phyloP scores from a whole-genome alignment of 2,113 vertebrate genomes.

The Scomber japonicus region DNA sequence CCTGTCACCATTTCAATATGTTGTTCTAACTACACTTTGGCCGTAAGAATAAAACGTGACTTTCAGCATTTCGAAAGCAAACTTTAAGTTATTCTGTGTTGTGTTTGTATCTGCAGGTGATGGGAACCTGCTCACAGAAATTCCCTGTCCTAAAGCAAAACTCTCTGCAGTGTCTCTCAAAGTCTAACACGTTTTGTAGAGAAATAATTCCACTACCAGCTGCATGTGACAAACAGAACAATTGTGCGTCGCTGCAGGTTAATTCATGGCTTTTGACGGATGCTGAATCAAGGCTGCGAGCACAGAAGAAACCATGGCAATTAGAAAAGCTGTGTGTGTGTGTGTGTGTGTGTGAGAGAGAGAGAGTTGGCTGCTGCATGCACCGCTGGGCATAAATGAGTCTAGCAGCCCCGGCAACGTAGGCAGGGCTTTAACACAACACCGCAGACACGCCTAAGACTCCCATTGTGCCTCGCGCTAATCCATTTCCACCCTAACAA shows the following conservation, averaged over 20 bases:
- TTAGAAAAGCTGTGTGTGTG: slow-evolving; percentile 77
- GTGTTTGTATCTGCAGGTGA: slow-evolving; percentile 13
- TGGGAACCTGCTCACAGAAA: slow-evolving; percentile 27
- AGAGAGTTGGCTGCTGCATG: slow-evolving; percentile 76
- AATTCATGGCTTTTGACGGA: slow-evolving; percentile 75
- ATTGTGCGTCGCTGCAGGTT: slow-evolving; percentile 64
- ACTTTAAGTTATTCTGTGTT: not conserved
- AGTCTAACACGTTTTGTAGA: slow-evolving; percentile 26
- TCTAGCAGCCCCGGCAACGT: slow-evolving; percentile 74
- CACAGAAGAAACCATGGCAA: slow-evolving; percentile 76
- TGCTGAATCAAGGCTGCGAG: slow-evolving; percentile 68
- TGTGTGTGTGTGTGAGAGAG: slow-evolving; percentile 73
- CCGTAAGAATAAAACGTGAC: not conserved
- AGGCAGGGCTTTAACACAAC: slow-evolving; percentile 79
- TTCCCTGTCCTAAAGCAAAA: slow-evolving; percentile 22
- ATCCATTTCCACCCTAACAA: slow-evolving; percentile 85
- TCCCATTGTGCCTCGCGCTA: slow-evolving; percentile 81
- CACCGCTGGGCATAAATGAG: slow-evolving; percentile 82
- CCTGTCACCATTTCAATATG: not conserved
- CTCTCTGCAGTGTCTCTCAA: slow-evolving; percentile 24
- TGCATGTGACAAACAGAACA: slow-evolving; percentile 70
- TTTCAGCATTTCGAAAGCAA: slow-evolving; percentile 3
- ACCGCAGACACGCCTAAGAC: slow-evolving; percentile 80
- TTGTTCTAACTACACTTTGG: not conserved
- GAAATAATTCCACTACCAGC: slow-evolving; percentile 69